Percentiles rank a stretch among this genome's conserved stretches.
phyloP scores from a whole-genome alignment of 2,113 vertebrate genomes.

The Burhinus oedicnemus region DNA sequence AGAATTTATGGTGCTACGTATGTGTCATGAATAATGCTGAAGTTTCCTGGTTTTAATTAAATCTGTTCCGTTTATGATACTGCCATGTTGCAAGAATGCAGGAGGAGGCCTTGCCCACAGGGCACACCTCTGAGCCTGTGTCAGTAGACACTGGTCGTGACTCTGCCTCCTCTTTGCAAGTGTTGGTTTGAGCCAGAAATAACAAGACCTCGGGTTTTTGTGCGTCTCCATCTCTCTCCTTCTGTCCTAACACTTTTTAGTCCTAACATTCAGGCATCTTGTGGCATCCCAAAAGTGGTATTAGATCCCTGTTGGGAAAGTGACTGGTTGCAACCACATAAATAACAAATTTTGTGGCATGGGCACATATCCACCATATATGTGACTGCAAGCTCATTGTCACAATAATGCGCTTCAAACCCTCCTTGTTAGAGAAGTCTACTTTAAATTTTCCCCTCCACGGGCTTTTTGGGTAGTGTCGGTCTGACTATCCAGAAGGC shows the following conservation, averaged over 20 bases:
- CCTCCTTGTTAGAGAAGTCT: not conserved
- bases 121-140: not conserved
- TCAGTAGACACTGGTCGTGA: accelerated
- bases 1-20: conserved; percentile 10
- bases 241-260: not conserved
- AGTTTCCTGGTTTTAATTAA: conserved; percentile 53
- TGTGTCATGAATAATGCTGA: not conserved
- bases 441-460: not conserved
- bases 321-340: not conserved
- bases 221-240: not conserved
- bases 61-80: not conserved
- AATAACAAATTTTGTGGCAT: not conserved
- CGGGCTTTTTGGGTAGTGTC: not conserved
- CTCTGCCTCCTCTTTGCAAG: not conserved
- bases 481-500: not conserved
- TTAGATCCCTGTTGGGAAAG: not conserved
- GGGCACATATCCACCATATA: not conserved
- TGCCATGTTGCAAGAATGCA: not conserved
- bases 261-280: not conserved
- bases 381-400: not conserved
- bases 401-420: not conserved
- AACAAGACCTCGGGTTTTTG: not conserved
- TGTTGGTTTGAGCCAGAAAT: not conserved
- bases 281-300: not conserved
- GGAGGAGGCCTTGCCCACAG: not conserved